A percentile compares a stretch with the other conserved stretches of the same genome.
phyloP scores from a whole-genome alignment of 2,113 vertebrate genomes.

The Psittacus erithacus region DNA sequence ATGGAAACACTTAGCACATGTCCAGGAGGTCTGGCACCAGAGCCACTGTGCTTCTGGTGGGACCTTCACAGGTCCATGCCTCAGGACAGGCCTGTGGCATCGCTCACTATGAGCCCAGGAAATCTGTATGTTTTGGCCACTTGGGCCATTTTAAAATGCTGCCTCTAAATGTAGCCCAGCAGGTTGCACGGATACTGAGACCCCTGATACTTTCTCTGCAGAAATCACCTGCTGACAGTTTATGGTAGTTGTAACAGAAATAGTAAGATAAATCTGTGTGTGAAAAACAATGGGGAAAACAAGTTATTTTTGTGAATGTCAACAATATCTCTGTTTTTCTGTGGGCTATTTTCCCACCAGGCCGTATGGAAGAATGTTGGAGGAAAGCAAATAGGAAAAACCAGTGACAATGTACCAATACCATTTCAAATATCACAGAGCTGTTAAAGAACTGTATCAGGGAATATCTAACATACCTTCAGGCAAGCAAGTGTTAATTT shows the following conservation, averaged over 20 bases:
- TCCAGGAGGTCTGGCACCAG: background rate
- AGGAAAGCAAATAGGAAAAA: background rate
- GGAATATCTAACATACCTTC: background rate
- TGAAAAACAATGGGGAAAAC: background rate
- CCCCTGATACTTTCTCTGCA: background rate
- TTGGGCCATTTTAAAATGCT: background rate
- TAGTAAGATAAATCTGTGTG: background rate
- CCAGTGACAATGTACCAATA: background rate
- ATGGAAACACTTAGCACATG: background rate
- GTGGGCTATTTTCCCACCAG: background rate
- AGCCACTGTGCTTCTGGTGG: background rate
- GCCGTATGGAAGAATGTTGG: background rate
- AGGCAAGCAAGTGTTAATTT: background rate
- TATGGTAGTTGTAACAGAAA: background rate
- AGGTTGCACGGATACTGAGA: background rate
- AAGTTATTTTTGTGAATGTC: slow-evolving; percentile 1
- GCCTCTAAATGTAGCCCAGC: background rate
- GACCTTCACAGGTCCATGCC: fast-evolving
- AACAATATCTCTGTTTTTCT: background rate
- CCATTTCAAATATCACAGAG: background rate
- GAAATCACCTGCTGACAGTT: background rate
- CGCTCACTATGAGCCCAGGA: background rate
- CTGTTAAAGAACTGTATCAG: background rate
- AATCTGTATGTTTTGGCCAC: background rate
- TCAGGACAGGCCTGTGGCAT: background rate